Conservation (phyloP, 1,140 invertebrate species). For the Cherax destructor region DNA sequence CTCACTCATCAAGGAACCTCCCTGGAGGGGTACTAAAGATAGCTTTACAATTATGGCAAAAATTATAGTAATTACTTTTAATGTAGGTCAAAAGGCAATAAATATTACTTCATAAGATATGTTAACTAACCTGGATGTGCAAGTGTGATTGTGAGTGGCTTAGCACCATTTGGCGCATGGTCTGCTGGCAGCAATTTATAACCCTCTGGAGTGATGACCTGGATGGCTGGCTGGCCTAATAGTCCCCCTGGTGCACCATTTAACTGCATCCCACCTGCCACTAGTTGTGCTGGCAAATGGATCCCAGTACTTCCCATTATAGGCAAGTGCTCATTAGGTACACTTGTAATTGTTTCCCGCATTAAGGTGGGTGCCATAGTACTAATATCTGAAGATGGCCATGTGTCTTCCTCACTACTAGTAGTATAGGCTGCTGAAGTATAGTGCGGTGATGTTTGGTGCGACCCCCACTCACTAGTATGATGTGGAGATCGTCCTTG, state of each 20-base stretch:
- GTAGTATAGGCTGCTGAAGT: conserved; percentile 12
- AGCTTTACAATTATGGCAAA: too few relatives aligned
- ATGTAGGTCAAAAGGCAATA: conserved; percentile 74
- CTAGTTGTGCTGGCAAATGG: conserved; percentile 67
- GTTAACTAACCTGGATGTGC: conserved; percentile 72
- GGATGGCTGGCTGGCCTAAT: conserved; percentile 70
- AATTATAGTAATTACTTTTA: too few relatives aligned
- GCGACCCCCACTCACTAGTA: conserved; percentile 32
- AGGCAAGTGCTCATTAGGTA: conserved; percentile 51
- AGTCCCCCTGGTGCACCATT: conserved; percentile 72
- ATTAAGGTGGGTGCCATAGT: conserved; percentile 10
- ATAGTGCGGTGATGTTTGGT: conserved; percentile 29
- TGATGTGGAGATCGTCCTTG: conserved; percentile 47
- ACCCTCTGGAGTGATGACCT: conserved; percentile 71
- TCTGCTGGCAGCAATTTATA: conserved; percentile 71
- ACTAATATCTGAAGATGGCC: conserved; percentile 24
- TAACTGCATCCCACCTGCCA: conserved; percentile 56
- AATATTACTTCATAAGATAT: conserved; percentile 22
- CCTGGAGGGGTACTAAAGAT: too few relatives aligned
- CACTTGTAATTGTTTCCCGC: conserved; percentile 40
- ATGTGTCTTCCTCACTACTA: conserved; percentile 22
- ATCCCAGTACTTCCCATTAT: conserved; percentile 59
- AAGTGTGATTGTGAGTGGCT: conserved; percentile 76
- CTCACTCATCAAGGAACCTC: too few relatives aligned
- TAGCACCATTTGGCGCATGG: conserved; percentile 72